Conservation (phyloP, 1,140 invertebrate species). For the Atopsyche davidsoni region DNA sequence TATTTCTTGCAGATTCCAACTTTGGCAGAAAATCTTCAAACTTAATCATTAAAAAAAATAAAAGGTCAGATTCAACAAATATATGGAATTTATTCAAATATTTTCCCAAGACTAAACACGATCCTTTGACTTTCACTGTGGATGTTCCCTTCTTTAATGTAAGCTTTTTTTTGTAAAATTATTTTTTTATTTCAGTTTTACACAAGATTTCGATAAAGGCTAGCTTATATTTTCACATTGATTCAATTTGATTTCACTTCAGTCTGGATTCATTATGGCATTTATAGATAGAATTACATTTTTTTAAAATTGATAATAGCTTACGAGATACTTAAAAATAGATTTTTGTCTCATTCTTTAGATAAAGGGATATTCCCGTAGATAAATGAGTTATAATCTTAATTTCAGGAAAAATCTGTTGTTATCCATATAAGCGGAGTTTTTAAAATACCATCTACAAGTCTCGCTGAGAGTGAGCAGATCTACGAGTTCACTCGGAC, state of each 20-base stretch:
- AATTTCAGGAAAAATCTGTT: conserved; percentile 7
- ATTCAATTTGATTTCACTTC: background rate
- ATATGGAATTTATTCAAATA: conserved; percentile 20
- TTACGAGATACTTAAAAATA: no score
- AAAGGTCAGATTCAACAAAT: background rate
- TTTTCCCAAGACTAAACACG: conserved; percentile 32
- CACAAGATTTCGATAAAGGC: no score
- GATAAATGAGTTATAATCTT: no score
- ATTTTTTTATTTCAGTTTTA: no score
- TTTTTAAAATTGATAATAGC: no score
- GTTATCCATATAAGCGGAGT: conserved; percentile 33
- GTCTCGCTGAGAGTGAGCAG: conserved; percentile 37
- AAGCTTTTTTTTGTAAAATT: no score
- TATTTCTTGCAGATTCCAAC: conserved; percentile 7
- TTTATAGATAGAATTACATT: no score
- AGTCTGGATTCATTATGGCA: no score
- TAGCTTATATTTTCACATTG: no score
- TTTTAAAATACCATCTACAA: conserved; percentile 34
- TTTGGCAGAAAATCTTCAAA: conserved; percentile 23
- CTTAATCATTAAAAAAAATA: conserved; percentile 4
- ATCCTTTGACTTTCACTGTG: conserved; percentile 36
- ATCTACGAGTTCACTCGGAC: conserved; percentile 37
- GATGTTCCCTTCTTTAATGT: conserved; percentile 39
- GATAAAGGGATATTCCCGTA: no score
- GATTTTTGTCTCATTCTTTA: no score